phyloP scores from a whole-genome alignment of 2,113 vertebrate species.

The Burhinus oedicnemus region DNA sequence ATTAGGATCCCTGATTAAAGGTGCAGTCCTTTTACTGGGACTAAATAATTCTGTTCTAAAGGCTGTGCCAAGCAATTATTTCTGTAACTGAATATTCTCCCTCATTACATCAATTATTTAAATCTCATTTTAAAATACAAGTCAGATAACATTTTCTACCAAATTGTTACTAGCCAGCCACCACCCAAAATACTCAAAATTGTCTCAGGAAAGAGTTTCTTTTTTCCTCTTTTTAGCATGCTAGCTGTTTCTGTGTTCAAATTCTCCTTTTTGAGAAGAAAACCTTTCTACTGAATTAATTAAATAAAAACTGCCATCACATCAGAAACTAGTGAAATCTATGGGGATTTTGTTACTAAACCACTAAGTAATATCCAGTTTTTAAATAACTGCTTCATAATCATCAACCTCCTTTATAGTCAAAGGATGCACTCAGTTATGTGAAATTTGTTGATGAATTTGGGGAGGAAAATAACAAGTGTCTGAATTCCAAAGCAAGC shows the following conservation, averaged over 20 bases:
- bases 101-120: conserved; percentile 81
- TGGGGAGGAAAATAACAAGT: conserved; percentile 6
- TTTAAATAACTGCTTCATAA: conserved; percentile 61
- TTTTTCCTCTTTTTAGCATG: conserved; percentile 1
- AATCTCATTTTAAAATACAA: conserved; percentile 77
- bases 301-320: conserved; percentile 54
- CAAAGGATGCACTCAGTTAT: not conserved
- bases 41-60: conserved; percentile 76
- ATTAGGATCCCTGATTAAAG: conserved; percentile 78
- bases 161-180: conserved; percentile 49
- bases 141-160: conserved; percentile 73
- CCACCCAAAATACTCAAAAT: conserved; percentile 27
- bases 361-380: conserved; percentile 12
- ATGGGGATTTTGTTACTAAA: conserved; percentile 30
- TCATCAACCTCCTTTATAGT: not conserved
- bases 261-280: conserved; percentile 38
- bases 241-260: not conserved
- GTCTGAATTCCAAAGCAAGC: not conserved
- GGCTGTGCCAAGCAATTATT: conserved; percentile 77
- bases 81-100: conserved; percentile 78
- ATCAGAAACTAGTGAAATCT: conserved; percentile 45
- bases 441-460: conserved; percentile 27
- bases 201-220: conserved; percentile 23
- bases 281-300: conserved; percentile 46
- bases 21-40: conserved; percentile 72